Evolutionary conservation across 2,797 vertebrate species (phyloP).

Genomic region (Betta splendens): DNA sequence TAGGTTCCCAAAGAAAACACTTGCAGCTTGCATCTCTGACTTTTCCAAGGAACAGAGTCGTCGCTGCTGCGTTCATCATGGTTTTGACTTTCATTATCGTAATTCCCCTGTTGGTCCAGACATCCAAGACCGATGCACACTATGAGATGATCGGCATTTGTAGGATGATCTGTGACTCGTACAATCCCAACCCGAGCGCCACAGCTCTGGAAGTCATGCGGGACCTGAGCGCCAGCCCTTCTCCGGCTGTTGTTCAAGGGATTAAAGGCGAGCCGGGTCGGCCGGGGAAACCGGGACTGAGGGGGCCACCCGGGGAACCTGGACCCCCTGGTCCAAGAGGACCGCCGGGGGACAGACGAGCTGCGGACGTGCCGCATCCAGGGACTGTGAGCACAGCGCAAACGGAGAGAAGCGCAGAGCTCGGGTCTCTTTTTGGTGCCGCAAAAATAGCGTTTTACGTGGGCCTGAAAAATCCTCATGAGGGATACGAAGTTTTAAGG

Average conservation of each 20-base stretch:
- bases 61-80: slow-evolving; percentile 85
- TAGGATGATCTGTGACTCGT: slow-evolving; percentile 94
- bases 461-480: slow-evolving; percentile 92
- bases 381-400: slow-evolving; percentile 76
- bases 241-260: slow-evolving; percentile 84
- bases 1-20: slow-evolving; percentile 84
- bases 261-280: slow-evolving; percentile 87
- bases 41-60: slow-evolving; percentile 83
- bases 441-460: slow-evolving; percentile 93
- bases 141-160: slow-evolving; percentile 95
- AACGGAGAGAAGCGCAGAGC: slow-evolving; percentile 77
- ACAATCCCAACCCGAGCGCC: slow-evolving; percentile 81
- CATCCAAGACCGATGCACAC: slow-evolving; percentile 82
- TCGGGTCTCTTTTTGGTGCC: slow-evolving; percentile 76
- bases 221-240: slow-evolving; percentile 84
- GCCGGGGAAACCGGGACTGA: slow-evolving; percentile 87
- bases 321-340: slow-evolving; percentile 88
- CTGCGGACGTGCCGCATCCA: slow-evolving; percentile 79
- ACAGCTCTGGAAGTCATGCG: slow-evolving; percentile 88
- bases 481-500: slow-evolving; percentile 91
- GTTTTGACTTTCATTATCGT: slow-evolving; percentile 84
- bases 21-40: slow-evolving; percentile 84
- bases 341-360: slow-evolving; percentile 84
- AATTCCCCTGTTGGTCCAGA: slow-evolving; percentile 85
- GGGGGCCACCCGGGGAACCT: slow-evolving; percentile 87